Evolutionary conservation across 53 echinoderm and acorn worm species (phyloP).

Genomic region (Temnopleurus reevesii): DNA sequence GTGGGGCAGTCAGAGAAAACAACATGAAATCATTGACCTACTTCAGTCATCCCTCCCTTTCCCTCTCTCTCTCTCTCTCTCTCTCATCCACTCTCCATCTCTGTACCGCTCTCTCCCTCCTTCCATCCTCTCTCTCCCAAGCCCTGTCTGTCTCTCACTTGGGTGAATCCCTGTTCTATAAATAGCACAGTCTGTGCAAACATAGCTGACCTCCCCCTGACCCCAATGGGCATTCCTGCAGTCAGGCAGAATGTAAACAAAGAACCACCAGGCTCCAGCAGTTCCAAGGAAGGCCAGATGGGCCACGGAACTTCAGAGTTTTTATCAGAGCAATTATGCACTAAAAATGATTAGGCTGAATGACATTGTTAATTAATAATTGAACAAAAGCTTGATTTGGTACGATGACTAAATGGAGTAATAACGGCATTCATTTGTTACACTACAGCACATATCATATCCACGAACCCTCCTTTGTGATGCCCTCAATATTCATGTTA

Average conservation of each 20-base stretch:
- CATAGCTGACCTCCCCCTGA: constrained; percentile 47
- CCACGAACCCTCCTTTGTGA: too few species aligned
- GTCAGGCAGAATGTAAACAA: constrained; percentile 36
- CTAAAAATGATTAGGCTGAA: too few species aligned
- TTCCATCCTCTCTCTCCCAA: neutral
- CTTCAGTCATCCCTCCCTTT: neutral
- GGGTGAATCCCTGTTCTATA: constrained; percentile 47
- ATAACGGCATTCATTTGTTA: too few species aligned
- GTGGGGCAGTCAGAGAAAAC: too few species aligned
- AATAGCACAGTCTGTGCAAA: constrained; percentile 46
- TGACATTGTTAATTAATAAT: too few species aligned
- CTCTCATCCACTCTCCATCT: neutral
- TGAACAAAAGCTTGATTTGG: too few species aligned
- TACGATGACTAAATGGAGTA: too few species aligned
- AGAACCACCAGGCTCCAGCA: neutral
- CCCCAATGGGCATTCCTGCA: constrained; percentile 33
- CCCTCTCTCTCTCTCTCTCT: constrained; percentile 3
- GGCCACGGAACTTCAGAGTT: too few species aligned
- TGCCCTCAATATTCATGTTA: too few species aligned
- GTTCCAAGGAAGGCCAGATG: neutral
- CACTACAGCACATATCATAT: too few species aligned
- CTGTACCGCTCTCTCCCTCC: neutral
- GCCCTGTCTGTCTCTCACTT: neutral
- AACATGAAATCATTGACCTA: neutral
- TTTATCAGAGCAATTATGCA: too few species aligned